phyloP scores from a whole-genome alignment of 2,888 invertebrate genomes.

The Balanococcus diminutus region DNA sequence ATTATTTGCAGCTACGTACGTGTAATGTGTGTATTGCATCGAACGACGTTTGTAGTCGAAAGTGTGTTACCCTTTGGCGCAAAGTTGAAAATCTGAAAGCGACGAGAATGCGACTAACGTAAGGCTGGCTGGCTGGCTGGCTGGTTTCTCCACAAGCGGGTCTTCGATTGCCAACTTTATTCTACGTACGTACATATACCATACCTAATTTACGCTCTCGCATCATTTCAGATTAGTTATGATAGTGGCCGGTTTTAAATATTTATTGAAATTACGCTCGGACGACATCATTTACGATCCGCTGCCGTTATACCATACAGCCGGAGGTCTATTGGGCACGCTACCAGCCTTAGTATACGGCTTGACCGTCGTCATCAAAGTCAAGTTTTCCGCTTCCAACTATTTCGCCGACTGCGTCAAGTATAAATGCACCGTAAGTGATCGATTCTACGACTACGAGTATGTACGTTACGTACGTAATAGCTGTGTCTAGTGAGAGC shows the following conservation, averaged over 20 bases:
- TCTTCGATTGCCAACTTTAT: not conserved
- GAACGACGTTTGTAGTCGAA: too few species aligned
- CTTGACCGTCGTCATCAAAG: conserved; percentile 62
- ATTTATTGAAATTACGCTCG: conserved; percentile 61
- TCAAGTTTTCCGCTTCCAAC: conserved; percentile 63
- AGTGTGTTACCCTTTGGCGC: too few species aligned
- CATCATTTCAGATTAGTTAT: conserved; percentile 62
- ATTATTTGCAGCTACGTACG: too few species aligned
- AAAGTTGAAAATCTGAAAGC: too few species aligned
- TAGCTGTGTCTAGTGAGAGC: not conserved
- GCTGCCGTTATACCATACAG: conserved; percentile 64
- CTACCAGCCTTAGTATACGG: conserved; percentile 62
- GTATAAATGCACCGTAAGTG: conserved; percentile 64
- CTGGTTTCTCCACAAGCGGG: too few species aligned
- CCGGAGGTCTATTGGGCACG: conserved; percentile 64
- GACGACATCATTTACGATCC: conserved; percentile 63
- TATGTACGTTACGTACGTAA: not conserved
- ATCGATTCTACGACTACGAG: not conserved
- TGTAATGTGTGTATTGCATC: too few species aligned
- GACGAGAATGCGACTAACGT: too few species aligned
- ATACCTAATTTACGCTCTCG: not conserved
- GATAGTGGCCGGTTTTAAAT: conserved; percentile 61
- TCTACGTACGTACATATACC: not conserved
- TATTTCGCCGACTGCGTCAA: conserved; percentile 64
- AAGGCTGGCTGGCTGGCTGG: too few species aligned